These are phyloP conservation scores for Bufo gargarizans DNA, from an alignment of 2,113 vertebrate genomes.

Conservation along the genomic window DNA sequence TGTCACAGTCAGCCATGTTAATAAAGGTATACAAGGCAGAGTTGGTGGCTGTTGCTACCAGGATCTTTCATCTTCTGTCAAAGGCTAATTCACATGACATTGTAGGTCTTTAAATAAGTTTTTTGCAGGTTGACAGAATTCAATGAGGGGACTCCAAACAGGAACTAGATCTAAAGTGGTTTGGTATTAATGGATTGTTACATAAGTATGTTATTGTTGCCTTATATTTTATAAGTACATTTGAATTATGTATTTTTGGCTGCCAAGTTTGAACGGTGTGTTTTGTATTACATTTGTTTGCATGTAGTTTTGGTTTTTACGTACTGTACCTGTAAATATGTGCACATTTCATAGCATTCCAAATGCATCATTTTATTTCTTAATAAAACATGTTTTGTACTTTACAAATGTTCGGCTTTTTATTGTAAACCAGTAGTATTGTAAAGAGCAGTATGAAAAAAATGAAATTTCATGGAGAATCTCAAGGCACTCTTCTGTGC, in stretches of 20 bases:
- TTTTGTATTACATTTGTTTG: slow-evolving; percentile 18
- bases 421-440: not conserved
- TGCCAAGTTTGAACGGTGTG: not conserved
- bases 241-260: not conserved
- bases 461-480: not conserved
- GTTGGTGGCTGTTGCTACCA: too few species aligned
- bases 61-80: too few species aligned
- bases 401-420: not conserved
- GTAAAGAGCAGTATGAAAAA: not conserved
- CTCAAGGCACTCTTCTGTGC: too few species aligned
- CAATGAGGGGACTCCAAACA: too few species aligned
- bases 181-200: not conserved
- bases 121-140: not conserved
- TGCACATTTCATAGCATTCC: slow-evolving; percentile 27
- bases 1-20: too few species aligned
- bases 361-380: not conserved
- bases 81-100: not conserved
- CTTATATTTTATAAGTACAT: not conserved
- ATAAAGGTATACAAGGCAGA: too few species aligned
- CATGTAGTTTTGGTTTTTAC: slow-evolving; percentile 27
- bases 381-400: slow-evolving; percentile 38
- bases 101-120: not conserved
- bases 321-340: slow-evolving; percentile 17
- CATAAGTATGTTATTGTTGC: not conserved
- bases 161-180: too few species aligned